Conservation (phyloP, 53 echinoderm and acorn worm species). For the Luidia sarsii region DNA sequence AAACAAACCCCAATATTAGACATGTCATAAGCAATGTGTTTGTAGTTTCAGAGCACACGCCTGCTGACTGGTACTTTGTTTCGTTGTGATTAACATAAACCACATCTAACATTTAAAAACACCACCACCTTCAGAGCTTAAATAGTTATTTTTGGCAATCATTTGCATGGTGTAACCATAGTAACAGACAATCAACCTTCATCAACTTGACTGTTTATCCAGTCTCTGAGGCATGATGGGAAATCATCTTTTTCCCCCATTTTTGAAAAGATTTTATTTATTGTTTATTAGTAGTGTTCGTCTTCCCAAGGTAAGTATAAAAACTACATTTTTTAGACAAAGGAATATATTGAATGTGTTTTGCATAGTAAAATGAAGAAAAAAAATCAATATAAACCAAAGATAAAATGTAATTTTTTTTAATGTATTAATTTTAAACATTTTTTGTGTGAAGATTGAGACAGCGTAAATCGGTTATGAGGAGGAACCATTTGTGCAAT, state of each 20-base stretch:
- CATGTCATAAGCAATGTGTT: neutral
- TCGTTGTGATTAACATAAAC: conserved; percentile 15
- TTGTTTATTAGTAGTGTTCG: conserved; percentile 15
- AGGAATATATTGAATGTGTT: conserved; percentile 20
- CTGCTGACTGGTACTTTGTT: neutral
- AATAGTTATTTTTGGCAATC: conserved; percentile 35
- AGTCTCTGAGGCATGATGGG: conserved; percentile 42
- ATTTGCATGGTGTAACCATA: conserved; percentile 46
- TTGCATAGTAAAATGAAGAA: neutral
- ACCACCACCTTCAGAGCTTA: conserved; percentile 42
- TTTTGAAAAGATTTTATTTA: too few relatives aligned
- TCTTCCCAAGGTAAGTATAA: conserved; percentile 46
- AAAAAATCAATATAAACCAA: conserved; percentile 35
- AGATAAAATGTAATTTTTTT: conserved; percentile 14
- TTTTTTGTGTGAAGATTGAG: conserved; percentile 14
- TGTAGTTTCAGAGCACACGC: conserved; percentile 14
- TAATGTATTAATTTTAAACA: conserved; percentile 9
- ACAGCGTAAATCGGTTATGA: conserved; percentile 27
- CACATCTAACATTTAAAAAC: conserved; percentile 36
- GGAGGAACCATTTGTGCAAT: conserved; percentile 67
- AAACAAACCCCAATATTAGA: neutral
- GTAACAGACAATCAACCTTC: conserved; percentile 42
- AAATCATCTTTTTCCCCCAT: too few relatives aligned
- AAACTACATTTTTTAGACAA: conserved; percentile 6
- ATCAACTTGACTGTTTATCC: conserved; percentile 25